A percentile compares a stretch with the other conserved stretches of the same genome.
These are phyloP conservation scores for Oryzias curvinotus DNA, from an alignment of 2,113 vertebrate species.

Conservation along the genomic window DNA sequence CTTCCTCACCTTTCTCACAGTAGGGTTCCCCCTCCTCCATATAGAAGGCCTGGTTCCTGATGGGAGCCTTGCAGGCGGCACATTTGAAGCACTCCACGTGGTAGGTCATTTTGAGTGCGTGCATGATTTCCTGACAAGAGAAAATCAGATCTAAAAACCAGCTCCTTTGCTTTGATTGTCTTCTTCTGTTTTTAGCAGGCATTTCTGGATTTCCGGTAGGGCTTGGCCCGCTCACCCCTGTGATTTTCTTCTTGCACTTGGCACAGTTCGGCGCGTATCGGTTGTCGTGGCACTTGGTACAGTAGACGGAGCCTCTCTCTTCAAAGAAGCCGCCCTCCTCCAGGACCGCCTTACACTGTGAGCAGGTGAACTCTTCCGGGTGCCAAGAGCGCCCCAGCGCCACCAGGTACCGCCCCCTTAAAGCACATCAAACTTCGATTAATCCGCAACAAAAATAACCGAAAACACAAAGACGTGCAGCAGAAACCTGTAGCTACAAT, in stretches of 20 bases:
- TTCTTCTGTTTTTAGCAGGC: background rate
- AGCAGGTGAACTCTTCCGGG: constrained; percentile 95
- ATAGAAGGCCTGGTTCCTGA: constrained; percentile 97
- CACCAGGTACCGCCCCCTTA: constrained; percentile 93
- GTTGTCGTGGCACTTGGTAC: constrained; percentile 90
- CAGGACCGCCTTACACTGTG: constrained; percentile 89
- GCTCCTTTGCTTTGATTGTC: background rate
- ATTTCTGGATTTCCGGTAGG: background rate
- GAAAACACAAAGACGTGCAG: no score
- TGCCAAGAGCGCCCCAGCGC: constrained; percentile 95
- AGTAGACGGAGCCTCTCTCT: constrained; percentile 93
- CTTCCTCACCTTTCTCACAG: constrained; percentile 88
- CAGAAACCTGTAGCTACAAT: no score
- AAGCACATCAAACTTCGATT: constrained; percentile 20
- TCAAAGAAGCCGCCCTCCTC: constrained; percentile 98
- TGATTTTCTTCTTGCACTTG: constrained; percentile 98
- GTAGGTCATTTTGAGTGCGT: constrained; percentile 98
- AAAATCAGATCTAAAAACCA: background rate
- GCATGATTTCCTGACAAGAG: constrained; percentile 92
- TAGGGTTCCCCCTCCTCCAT: constrained; percentile 98
- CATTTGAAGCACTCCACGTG: constrained; percentile 96
- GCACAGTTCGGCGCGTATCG: constrained; percentile 91
- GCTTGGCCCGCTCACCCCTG: constrained; percentile 80
- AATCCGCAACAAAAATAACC: background rate
- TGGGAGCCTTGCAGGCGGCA: constrained; percentile 90